Percentiles rank a stretch among this genome's conserved stretches.
These are phyloP conservation scores for Forbesichthys papilliferus DNA, from an alignment of 2,113 vertebrate genomes.

Conservation along the genomic window DNA sequence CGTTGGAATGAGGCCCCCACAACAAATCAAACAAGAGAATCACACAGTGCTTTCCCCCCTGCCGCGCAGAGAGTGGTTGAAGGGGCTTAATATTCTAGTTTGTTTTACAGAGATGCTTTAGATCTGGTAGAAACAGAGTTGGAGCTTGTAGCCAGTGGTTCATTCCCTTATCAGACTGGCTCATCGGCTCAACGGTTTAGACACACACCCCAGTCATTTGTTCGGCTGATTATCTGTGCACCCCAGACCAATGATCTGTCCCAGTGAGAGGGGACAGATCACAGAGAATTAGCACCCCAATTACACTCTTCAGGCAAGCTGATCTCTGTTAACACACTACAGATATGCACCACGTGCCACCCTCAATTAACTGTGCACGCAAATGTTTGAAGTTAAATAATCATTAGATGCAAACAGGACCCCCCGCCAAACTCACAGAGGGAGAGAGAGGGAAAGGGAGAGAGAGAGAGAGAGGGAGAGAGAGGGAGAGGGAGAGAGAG, in stretches of 20 bases:
- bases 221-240: constrained; percentile 67
- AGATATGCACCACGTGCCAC: constrained; percentile 47
- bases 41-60: neutral
- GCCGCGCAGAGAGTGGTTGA: constrained; percentile 4
- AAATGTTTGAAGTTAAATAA: constrained; percentile 66
- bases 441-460: neutral
- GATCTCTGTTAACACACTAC: constrained; percentile 37
- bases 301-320: constrained; percentile 51
- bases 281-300: constrained; percentile 65
- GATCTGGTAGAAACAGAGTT: constrained; percentile 1
- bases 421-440: constrained; percentile 28
- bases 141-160: constrained; percentile 10
- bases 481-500: neutral
- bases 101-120: constrained; percentile 22
- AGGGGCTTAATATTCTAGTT: constrained; percentile 8
- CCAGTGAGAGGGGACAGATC: constrained; percentile 65
- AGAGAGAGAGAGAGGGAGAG: neutral
- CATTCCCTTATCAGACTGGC: constrained; percentile 23
- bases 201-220: constrained; percentile 57
- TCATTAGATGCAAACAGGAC: constrained; percentile 58
- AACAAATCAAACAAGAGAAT: constrained; percentile 10
- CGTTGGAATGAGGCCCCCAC: neutral
- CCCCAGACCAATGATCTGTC: constrained; percentile 58
- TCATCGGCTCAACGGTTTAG: constrained; percentile 21
- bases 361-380: constrained; percentile 57